These are phyloP conservation scores for Bilobella aurantiaca DNA, from an alignment of 1,140 invertebrate species.

Conservation along the genomic window DNA sequence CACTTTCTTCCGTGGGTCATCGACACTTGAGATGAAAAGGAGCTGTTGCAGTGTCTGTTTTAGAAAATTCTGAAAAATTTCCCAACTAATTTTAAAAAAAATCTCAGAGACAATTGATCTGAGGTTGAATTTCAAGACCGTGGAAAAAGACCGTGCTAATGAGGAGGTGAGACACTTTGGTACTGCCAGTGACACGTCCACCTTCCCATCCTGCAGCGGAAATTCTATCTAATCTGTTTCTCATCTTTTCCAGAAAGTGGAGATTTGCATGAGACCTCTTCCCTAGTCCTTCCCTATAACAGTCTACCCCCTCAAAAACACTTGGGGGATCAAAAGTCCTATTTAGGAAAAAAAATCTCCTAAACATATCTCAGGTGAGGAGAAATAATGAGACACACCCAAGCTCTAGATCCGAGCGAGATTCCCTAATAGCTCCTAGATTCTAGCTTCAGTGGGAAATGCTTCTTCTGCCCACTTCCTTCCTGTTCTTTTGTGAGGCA, in stretches of 20 bases:
- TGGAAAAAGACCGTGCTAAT: too few relatives aligned
- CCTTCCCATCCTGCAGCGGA: neutral
- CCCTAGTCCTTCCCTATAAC: neutral
- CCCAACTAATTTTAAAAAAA: too few relatives aligned
- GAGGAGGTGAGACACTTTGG: too few relatives aligned
- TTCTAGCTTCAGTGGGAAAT: too few relatives aligned
- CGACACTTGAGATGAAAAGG: too few relatives aligned
- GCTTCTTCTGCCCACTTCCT: slow-evolving; percentile 1
- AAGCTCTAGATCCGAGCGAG: neutral
- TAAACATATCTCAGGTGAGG: neutral
- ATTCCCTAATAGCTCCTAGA: too few relatives aligned
- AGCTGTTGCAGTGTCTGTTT: too few relatives aligned
- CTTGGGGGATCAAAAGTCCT: neutral
- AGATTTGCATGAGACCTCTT: neutral
- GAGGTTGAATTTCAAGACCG: too few relatives aligned
- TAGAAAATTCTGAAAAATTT: too few relatives aligned
- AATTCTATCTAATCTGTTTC: slow-evolving; percentile 5
- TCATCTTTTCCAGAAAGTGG: slow-evolving; percentile 6
- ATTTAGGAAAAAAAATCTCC: neutral
- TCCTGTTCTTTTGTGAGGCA: slow-evolving; percentile 1
- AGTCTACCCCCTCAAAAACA: too few relatives aligned
- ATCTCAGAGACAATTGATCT: too few relatives aligned
- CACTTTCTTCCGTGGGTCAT: too few relatives aligned
- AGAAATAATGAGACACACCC: neutral
- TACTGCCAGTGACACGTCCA: neutral